Conservation (phyloP, 2,113 vertebrate genomes). For the Heterocephalus glaber region DNA sequence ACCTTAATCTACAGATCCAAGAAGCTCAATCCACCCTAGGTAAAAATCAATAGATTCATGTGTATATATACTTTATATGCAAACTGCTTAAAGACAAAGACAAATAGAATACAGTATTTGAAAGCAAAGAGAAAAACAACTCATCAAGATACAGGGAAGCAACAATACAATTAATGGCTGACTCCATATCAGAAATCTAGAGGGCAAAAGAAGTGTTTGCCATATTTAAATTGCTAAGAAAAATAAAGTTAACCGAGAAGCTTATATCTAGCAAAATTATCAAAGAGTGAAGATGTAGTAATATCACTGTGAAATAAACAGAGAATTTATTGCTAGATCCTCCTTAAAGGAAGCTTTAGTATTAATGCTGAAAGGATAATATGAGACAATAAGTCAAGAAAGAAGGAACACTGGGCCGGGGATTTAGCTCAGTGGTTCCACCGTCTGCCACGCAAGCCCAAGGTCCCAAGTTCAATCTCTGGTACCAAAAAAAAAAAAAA, state of each 20-base stretch:
- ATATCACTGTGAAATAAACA: background rate
- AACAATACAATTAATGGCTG: background rate
- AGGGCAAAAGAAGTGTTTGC: background rate
- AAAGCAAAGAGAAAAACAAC: background rate
- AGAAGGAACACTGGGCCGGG: too few relatives aligned
- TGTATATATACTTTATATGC: background rate
- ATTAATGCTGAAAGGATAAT: background rate
- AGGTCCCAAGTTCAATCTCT: too few relatives aligned
- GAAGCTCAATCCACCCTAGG: background rate
- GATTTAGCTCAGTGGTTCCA: too few relatives aligned
- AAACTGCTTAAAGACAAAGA: background rate
- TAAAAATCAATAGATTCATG: background rate
- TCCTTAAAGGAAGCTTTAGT: background rate
- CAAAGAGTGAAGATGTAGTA: background rate
- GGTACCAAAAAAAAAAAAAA: too few relatives aligned
- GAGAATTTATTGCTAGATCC: background rate
- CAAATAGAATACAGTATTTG: background rate
- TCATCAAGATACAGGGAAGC: background rate
- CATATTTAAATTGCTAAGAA: background rate
- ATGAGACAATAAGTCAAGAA: background rate
- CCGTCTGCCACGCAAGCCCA: too few relatives aligned
- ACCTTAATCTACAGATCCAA: background rate
- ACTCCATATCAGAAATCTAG: slow-evolving; percentile 12
- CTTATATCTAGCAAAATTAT: background rate
- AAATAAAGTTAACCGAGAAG: background rate